These are phyloP conservation scores for Gallinago undulata DNA, from an alignment of 2,113 vertebrate species.

Conservation along the genomic window DNA sequence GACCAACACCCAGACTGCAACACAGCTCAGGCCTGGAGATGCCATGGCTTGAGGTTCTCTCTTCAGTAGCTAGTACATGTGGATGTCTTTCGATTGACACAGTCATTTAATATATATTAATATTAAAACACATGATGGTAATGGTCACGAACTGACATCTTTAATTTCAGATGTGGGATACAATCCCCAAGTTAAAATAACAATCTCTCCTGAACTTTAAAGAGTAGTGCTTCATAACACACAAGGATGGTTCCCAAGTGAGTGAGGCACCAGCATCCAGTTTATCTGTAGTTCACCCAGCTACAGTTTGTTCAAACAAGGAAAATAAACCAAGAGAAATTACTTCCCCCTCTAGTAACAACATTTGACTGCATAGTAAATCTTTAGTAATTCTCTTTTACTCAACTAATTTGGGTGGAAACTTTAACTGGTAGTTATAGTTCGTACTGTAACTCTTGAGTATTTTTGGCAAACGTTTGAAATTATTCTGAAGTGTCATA, in stretches of 20 bases:
- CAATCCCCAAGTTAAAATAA: background rate
- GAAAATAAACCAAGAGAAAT: background rate
- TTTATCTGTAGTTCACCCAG: background rate
- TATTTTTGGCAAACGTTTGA: conserved; percentile 29
- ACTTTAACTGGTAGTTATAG: background rate
- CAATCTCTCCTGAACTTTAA: background rate
- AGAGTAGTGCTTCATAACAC: background rate
- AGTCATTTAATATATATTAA: background rate
- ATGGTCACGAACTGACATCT: background rate
- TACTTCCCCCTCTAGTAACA: background rate
- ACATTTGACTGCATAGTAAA: background rate
- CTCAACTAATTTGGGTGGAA: background rate
- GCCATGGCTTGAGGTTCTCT: background rate
- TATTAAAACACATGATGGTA: background rate
- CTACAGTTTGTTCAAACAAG: background rate
- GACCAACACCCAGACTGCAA: background rate
- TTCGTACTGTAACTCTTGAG: background rate
- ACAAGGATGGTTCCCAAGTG: background rate
- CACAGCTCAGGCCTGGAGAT: background rate
- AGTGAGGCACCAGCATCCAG: background rate
- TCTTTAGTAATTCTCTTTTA: background rate
- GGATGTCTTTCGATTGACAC: background rate
- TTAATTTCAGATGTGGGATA: background rate
- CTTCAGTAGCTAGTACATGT: background rate
- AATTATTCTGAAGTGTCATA: conserved; percentile 9